phyloP scores from a whole-genome alignment of 1,140 invertebrate genomes.

The Panagrolaimus sp. region DNA sequence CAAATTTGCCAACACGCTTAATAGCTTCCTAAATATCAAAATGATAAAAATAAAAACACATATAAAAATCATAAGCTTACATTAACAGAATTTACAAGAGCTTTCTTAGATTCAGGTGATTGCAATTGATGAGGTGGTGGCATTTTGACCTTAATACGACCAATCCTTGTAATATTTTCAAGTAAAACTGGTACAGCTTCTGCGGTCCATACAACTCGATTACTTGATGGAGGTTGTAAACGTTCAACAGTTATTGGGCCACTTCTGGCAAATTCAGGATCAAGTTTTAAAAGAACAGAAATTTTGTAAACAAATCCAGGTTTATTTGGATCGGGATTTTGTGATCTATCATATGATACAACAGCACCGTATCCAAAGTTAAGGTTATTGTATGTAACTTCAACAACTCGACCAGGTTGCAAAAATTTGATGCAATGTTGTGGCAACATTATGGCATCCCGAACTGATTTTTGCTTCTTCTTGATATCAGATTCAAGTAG shows the following conservation, averaged over 20 bases:
- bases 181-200: conserved; percentile 75
- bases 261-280: background rate
- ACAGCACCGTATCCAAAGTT: conserved; percentile 94
- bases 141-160: conserved; percentile 80
- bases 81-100: conserved; percentile 77
- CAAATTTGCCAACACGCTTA: background rate
- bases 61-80: conserved; percentile 56
- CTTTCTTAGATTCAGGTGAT: conserved; percentile 74
- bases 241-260: conserved; percentile 15
- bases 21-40: background rate
- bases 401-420: conserved; percentile 77
- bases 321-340: conserved; percentile 68
- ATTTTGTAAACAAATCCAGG: conserved; percentile 64
- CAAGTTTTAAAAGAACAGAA: conserved; percentile 31
- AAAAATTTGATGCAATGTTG: conserved; percentile 85
- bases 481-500: conserved; percentile 77
- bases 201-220: conserved; percentile 24
- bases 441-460: conserved; percentile 71
- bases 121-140: conserved; percentile 74
- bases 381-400: conserved; percentile 77
- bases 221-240: conserved; percentile 28
- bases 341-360: conserved; percentile 77
- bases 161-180: conserved; percentile 74
- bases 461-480: conserved; percentile 70
- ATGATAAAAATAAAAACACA: too few species aligned